Evolutionary conservation across 1,140 invertebrate genomes (phyloP).

Genomic region (Papilio aristodemus): DNA sequence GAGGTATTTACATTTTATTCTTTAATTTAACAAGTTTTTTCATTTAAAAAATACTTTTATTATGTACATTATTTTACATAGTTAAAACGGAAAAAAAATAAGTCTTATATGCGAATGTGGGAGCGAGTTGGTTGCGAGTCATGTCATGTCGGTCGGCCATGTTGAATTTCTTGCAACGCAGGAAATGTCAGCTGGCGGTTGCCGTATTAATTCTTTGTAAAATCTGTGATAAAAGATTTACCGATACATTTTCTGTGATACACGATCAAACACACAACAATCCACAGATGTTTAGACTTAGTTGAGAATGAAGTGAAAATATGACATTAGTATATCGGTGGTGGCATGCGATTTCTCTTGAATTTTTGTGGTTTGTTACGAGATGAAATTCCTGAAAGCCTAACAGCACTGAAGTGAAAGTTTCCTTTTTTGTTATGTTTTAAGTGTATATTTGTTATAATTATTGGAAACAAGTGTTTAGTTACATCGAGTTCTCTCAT

Average conservation of each 20-base stretch:
- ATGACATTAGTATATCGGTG: constrained; percentile 72
- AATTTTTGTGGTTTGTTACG: constrained; percentile 78
- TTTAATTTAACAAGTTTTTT: no score
- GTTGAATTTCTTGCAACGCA: constrained; percentile 79
- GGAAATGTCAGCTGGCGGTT: constrained; percentile 80
- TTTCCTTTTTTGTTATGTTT: constrained; percentile 64
- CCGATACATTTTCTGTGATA: constrained; percentile 59
- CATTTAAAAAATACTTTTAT: neutral
- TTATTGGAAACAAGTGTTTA: constrained; percentile 50
- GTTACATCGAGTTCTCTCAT: constrained; percentile 43
- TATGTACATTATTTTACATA: constrained; percentile 15
- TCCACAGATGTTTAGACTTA: constrained; percentile 43
- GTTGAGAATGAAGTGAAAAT: constrained; percentile 65
- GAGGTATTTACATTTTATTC: neutral
- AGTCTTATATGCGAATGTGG: constrained; percentile 56
- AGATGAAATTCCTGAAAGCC: constrained; percentile 70
- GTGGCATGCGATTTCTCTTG: constrained; percentile 78
- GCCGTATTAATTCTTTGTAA: constrained; percentile 71
- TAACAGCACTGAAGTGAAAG: constrained; percentile 61
- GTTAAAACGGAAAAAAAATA: constrained; percentile 37
- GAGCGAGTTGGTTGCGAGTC: constrained; percentile 55
- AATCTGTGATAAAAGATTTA: constrained; percentile 70
- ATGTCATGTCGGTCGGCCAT: constrained; percentile 72
- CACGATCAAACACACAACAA: constrained; percentile 46
- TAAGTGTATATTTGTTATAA: constrained; percentile 62